Evolutionary conservation across 1,140 invertebrate genomes (phyloP), one percentile per base, ranked within the genome.

Genomic region (Rhizoglyphus robini): DNA sequence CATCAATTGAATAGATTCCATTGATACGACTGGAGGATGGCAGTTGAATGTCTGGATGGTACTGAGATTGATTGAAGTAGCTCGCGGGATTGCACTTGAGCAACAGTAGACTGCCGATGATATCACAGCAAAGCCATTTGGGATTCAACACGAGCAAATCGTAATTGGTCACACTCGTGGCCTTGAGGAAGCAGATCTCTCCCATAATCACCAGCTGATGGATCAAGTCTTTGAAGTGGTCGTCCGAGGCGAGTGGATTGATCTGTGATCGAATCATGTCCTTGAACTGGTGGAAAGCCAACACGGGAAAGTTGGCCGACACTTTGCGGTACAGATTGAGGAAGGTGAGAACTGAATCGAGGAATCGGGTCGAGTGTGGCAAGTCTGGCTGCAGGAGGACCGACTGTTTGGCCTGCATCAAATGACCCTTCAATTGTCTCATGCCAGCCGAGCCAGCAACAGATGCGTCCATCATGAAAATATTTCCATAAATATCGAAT

Each of bases 1-100:
- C 87, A 70, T 88, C 85, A 1, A 83, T 74, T 3, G 84, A 83
- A 72, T 87, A 89, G 69, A 86, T 85, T 3, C 88, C 88, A 27
- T 85, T 86, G 11, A 83, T 81, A 27, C 86, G 79, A 32, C 51
- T 54, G 8, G 23, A 32, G 23, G 15, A 54, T 54, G 8, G 51
- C 20, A 27, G 8, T 54, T 20, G 51, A 46, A 46, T 15, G 41
- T 23, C 41, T 15, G 23, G 41, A 46, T 46, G 23, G 8, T 11
- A 32, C 51, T 54, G 51, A 8, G 23, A 18, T 20, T 8, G 51
- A 60, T 20, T 51, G 15, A 60, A 20, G 27, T 32, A 60, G 18
- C 46, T 64, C 3, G 82, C 79, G 54, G 79, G 77, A 66, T 83
- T 79, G 70, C 82, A 82, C 61, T 85, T 83, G 38, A 83, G 80